phyloP scores from a whole-genome alignment of 2,797 vertebrate species.

The Sarcophilus harrisii region DNA sequence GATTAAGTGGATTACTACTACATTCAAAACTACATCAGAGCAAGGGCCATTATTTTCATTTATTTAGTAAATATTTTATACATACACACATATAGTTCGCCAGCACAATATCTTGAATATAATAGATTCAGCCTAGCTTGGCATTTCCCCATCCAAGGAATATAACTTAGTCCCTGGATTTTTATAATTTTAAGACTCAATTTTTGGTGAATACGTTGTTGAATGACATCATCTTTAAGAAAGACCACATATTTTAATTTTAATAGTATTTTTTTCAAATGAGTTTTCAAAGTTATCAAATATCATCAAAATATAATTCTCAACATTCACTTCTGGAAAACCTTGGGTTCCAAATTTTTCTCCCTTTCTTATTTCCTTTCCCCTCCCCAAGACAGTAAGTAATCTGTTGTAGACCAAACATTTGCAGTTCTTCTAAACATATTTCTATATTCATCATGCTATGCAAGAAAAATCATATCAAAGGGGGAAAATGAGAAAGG shows the following conservation, averaged over 20 bases:
- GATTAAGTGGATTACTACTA: not conserved
- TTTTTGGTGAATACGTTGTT: not conserved
- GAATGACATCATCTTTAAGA: conserved; percentile 8
- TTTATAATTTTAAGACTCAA: not conserved
- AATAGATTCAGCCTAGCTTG: not conserved
- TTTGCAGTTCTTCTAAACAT: too few relatives aligned
- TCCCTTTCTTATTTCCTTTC: too few relatives aligned
- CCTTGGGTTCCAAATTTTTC: too few relatives aligned
- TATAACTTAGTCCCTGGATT: not conserved
- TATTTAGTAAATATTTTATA: not conserved
- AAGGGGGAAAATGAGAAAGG: too few relatives aligned
- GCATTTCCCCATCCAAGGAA: not conserved
- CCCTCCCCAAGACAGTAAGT: too few relatives aligned
- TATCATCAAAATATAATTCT: too few relatives aligned
- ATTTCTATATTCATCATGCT: too few relatives aligned
- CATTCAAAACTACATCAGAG: not conserved
- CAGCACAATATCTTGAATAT: not conserved
- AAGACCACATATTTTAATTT: not conserved
- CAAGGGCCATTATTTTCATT: not conserved
- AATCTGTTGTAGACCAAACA: too few relatives aligned
- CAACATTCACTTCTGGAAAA: too few relatives aligned
- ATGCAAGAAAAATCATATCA: too few relatives aligned
- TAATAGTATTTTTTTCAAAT: not conserved
- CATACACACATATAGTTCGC: not conserved
- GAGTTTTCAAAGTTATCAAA: too few relatives aligned